Evolutionary conservation across 2,888 invertebrate genomes (phyloP).

Genomic region (Gisinianus flammeolus): DNA sequence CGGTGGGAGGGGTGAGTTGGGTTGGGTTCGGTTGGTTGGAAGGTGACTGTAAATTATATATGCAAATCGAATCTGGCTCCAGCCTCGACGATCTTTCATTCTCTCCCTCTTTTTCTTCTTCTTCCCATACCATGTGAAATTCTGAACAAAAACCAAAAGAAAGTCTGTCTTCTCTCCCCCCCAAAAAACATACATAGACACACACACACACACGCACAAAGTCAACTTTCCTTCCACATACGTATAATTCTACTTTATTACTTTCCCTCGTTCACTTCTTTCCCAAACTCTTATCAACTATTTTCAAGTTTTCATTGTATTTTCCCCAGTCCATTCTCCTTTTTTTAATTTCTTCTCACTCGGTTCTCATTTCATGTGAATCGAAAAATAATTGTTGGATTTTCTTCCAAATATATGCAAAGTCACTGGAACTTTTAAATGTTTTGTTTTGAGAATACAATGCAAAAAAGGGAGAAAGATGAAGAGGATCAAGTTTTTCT

Average conservation of each 20-base stretch:
- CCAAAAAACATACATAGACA: not conserved
- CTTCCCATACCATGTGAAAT: not conserved
- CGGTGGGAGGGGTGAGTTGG: not conserved
- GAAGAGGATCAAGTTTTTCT: too few relatives aligned
- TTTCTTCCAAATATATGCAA: too few relatives aligned
- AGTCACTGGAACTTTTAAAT: too few relatives aligned
- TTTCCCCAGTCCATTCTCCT: not conserved
- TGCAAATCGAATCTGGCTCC: constrained; percentile 35
- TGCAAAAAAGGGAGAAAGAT: not conserved
- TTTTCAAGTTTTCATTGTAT: not conserved
- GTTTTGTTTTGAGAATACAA: too few relatives aligned
- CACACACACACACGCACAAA: not conserved
- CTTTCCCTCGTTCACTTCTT: constrained; percentile 1
- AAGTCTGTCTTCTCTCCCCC: not conserved
- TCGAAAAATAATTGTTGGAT: too few relatives aligned
- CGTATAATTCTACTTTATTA: not conserved
- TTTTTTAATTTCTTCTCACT: not conserved
- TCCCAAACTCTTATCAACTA: not conserved
- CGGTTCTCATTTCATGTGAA: not conserved
- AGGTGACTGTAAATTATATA: constrained; percentile 28
- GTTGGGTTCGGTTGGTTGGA: too few relatives aligned
- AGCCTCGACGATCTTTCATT: not conserved
- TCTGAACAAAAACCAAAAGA: not conserved
- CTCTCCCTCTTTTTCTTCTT: not conserved
- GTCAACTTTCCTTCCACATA: not conserved